Evolutionary conservation across 1,140 invertebrate species (phyloP).

Genomic region (Stegodyphus dumicola): DNA sequence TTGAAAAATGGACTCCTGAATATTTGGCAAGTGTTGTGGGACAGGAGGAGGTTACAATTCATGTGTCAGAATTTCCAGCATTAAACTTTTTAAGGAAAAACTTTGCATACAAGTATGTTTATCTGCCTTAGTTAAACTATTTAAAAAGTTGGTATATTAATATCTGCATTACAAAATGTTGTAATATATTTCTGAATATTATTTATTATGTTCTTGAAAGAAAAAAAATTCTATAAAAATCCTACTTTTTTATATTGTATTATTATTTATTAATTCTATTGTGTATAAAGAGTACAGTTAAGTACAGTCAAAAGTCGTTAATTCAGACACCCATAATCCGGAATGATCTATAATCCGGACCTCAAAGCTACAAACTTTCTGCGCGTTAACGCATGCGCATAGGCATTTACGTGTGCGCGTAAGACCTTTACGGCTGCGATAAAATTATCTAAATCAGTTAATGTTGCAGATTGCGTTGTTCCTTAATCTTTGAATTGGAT

Average conservation of each 20-base stretch:
- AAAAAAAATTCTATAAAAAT: neutral
- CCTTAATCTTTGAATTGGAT: no score
- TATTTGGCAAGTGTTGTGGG: constrained; percentile 70
- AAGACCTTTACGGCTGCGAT: no score
- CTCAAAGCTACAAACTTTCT: no score
- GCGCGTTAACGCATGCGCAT: no score
- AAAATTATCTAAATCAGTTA: no score
- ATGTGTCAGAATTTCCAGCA: constrained; percentile 69
- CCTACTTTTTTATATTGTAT: neutral
- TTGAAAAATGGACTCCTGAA: constrained; percentile 70
- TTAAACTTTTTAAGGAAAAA: constrained; percentile 75
- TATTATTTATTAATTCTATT: neutral
- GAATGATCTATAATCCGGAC: no score
- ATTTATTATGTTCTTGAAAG: neutral
- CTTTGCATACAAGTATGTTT: constrained; percentile 70
- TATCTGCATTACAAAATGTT: neutral
- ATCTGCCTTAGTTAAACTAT: neutral
- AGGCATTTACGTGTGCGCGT: no score
- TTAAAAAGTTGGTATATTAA: neutral
- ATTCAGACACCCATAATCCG: no score
- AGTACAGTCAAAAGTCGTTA: no score
- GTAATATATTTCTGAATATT: neutral
- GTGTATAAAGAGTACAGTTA: no score
- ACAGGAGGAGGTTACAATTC: constrained; percentile 71
- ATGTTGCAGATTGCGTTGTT: no score